Evolutionary conservation across 2,888 invertebrate species (phyloP), one percentile per base, ranked within the genome.

Genomic region (Malacosoma neustria): DNA sequence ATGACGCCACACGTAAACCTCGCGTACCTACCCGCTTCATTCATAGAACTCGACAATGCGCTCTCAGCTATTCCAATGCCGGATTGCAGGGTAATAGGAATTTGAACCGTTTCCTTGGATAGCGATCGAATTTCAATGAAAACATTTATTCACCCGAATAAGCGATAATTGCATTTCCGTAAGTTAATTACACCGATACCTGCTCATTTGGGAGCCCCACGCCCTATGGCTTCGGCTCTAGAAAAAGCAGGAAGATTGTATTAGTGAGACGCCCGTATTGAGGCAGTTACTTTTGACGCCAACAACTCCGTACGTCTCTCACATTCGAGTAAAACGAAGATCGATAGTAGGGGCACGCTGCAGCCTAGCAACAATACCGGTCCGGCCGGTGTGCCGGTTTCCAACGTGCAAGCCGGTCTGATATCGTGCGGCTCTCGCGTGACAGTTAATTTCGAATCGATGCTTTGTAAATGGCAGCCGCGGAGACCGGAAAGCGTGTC

Each of bases 281-380:
- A 79, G 75, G 84, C 70, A 63, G 73, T 76, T 64, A 76, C 62
- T 34, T 52, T 85, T 77, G 81, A 79, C 74, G 80, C 76, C 76
- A 79, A 45, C 85, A 84, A 86, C 85, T 66, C 85, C 84, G 86
- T 80, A 85, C 85, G 85, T 79, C 69, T 82, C 73, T 71, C 74
- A 85, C 86, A 86, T 67, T 61, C 49, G 42, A 51, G 44, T 48
- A 49, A 42, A 9, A 7, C 40, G 39, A 30, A 38, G 51, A 57
- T 58, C 53, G 60, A 51, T 58, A 55, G 49, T 49, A 42, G 36
- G 43, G 36, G 40, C 41, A 37, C 46, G 45, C 41, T 48, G 45
- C 46, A 43, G 51, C 39, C 46, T 36, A 39, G 45, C 47, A 49
- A 42, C 45, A 44, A 53, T 54, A 61, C 60, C 57, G 57, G 58